Evolutionary conservation across 2,113 vertebrate species (phyloP).

Genomic region (Sialia sialis): DNA sequence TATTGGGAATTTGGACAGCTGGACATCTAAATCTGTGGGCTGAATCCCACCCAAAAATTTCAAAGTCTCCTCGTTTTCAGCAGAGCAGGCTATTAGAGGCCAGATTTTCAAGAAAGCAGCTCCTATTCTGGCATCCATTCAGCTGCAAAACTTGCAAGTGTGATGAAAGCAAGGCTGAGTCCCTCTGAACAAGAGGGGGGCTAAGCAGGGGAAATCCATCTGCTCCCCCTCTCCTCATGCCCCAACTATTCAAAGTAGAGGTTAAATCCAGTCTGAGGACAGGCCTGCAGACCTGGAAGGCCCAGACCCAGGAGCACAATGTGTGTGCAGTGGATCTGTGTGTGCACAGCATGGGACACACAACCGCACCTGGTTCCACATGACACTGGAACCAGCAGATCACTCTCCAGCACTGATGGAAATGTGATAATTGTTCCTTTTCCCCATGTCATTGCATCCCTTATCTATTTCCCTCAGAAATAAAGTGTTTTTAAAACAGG

Average conservation of each 20-base stretch:
- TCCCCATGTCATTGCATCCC: background rate
- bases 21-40: background rate
- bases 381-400: background rate
- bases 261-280: background rate
- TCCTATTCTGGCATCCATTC: background rate
- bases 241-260: background rate
- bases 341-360: background rate
- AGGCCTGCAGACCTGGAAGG: background rate
- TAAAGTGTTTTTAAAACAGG: background rate
- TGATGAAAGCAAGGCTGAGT: background rate
- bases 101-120: background rate
- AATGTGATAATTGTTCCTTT: background rate
- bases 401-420: background rate
- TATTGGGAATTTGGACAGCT: background rate
- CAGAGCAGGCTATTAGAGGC: background rate
- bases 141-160: background rate
- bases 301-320: background rate
- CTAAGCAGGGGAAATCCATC: background rate
- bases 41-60: background rate
- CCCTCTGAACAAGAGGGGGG: fast-evolving
- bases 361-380: fast-evolving
- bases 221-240: background rate
- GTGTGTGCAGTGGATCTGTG: fast-evolving
- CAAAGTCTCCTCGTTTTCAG: background rate
- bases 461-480: background rate